Conservation (phyloP, 2,797 vertebrate species). For the Novumbra hubbsi region DNA sequence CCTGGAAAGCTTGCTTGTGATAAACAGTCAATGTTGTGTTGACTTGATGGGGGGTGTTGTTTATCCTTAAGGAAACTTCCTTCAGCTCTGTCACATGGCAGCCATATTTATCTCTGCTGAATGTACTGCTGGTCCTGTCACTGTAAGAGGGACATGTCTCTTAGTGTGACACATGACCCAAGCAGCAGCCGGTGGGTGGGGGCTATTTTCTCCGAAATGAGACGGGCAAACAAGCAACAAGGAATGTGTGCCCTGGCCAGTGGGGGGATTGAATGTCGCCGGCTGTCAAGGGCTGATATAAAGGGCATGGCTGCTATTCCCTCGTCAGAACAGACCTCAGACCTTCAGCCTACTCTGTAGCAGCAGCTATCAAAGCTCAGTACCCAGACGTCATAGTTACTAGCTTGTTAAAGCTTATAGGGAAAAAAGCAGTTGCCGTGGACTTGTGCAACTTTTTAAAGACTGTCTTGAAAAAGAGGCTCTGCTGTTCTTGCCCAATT, state of each 20-base stretch:
- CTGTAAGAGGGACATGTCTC: constrained; percentile 35
- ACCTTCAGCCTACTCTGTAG: constrained; percentile 27
- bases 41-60: constrained; percentile 41
- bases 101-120: constrained; percentile 58
- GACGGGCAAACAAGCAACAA: constrained; percentile 58
- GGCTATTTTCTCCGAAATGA: constrained; percentile 68
- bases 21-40: constrained; percentile 40
- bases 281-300: constrained; percentile 69
- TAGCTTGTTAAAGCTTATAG: constrained; percentile 2
- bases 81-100: constrained; percentile 56
- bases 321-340: constrained; percentile 58
- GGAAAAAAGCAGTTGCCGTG: constrained; percentile 2
- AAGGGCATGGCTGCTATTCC: constrained; percentile 54
- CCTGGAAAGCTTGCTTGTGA: not conserved
- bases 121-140: constrained; percentile 28
- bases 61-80: constrained; percentile 40
- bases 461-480: constrained; percentile 1
- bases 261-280: constrained; percentile 63
- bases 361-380: constrained; percentile 12
- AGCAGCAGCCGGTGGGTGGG: constrained; percentile 41
- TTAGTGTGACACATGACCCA: constrained; percentile 65
- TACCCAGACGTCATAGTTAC: constrained; percentile 8
- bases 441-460: constrained; percentile 15
- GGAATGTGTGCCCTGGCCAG: constrained; percentile 68
- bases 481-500: not conserved